Conservation (phyloP, 2,113 vertebrate genomes). For the Rhinopomastus cyanomelas region DNA sequence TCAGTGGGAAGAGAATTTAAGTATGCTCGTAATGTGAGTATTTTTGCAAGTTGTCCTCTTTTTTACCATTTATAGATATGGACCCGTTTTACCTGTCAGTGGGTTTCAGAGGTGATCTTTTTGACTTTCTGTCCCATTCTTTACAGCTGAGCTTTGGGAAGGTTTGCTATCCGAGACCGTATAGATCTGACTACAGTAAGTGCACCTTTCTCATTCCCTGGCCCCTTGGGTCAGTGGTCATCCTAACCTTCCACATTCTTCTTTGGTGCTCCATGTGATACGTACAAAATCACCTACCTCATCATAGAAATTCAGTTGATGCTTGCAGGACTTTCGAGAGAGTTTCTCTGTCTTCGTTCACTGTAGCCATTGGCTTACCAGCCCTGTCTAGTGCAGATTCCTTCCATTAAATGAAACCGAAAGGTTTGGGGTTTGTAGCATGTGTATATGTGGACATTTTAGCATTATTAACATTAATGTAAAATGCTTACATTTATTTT, state of each 20-base stretch:
- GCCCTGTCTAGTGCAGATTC: not conserved
- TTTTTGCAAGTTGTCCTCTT: not conserved
- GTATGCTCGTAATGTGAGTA: rapidly evolving
- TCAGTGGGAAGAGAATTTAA: not conserved
- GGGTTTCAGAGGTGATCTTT: not conserved
- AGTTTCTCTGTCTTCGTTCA: not conserved
- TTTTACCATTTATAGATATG: not conserved
- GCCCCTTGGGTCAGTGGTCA: not conserved
- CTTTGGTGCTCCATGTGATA: not conserved
- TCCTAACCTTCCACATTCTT: not conserved
- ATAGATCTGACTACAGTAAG: not conserved
- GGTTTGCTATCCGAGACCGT: not conserved
- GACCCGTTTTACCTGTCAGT: not conserved
- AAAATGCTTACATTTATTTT: not conserved
- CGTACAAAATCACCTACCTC: not conserved
- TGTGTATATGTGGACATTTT: not conserved
- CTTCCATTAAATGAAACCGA: not conserved
- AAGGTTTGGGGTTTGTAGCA: not conserved
- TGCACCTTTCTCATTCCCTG: not conserved
- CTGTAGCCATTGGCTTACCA: not conserved
- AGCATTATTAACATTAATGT: too few relatives aligned
- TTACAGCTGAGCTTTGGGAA: not conserved
- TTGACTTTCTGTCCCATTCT: not conserved
- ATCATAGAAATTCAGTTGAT: not conserved
- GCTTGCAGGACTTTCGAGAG: not conserved